Evolutionary conservation across 2,797 vertebrate genomes (phyloP).

Genomic region (Diceros bicornis): DNA sequence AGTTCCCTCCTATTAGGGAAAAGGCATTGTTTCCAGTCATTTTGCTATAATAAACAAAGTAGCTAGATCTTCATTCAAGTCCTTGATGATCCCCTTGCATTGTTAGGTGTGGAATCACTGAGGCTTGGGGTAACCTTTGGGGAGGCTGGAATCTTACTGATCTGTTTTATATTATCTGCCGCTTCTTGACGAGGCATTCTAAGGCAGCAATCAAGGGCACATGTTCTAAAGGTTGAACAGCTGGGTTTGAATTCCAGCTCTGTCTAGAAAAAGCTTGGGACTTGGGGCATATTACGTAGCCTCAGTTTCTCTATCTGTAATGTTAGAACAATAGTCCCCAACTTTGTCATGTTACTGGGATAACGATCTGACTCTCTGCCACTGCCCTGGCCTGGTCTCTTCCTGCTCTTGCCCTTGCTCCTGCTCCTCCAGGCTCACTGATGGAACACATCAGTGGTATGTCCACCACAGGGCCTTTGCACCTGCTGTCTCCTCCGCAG

Average conservation of each 20-base stretch:
- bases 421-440: background rate
- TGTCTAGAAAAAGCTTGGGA: background rate
- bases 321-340: background rate
- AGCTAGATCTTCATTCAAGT: background rate
- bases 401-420: background rate
- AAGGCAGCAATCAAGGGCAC: background rate
- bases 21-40: background rate
- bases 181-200: background rate
- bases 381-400: background rate
- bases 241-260: background rate
- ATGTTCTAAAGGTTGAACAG: background rate
- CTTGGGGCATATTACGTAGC: background rate
- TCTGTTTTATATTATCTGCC: background rate
- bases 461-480: background rate
- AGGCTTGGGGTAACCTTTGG: background rate
- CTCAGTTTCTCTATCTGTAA: background rate
- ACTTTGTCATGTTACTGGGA: background rate
- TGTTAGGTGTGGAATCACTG: background rate
- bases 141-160: background rate
- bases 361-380: background rate
- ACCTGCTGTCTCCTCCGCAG: background rate
- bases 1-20: background rate
- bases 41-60: background rate
- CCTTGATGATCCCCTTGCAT: background rate
- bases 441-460: background rate